Evolutionary conservation across 2,888 invertebrate genomes (phyloP).

Genomic region (Busseola fusca): DNA sequence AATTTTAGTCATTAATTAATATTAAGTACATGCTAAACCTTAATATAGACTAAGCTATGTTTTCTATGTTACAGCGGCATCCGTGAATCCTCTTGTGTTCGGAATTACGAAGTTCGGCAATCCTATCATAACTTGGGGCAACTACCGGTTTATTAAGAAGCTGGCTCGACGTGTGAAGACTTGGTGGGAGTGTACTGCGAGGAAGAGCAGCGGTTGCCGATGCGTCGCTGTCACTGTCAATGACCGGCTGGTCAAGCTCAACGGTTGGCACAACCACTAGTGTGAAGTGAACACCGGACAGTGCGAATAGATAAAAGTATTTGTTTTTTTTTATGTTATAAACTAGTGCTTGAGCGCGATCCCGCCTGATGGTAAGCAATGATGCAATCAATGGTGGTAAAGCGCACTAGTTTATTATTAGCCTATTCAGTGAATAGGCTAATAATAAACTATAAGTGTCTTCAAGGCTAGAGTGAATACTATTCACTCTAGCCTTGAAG

Average conservation of each 20-base stretch:
- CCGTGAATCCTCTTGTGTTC: slow-evolving; percentile 68
- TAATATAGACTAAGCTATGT: slow-evolving; percentile 14
- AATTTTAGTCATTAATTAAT: not conserved
- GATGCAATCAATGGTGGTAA: no score
- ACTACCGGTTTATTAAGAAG: slow-evolving; percentile 81
- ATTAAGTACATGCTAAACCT: not conserved
- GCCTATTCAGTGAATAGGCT: no score
- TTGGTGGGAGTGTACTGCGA: slow-evolving; percentile 83
- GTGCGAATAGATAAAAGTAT: not conserved
- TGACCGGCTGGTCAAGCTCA: slow-evolving; percentile 77
- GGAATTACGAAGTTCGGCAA: slow-evolving; percentile 80
- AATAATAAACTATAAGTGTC: no score
- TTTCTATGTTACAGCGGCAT: slow-evolving; percentile 33
- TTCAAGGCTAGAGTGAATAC: no score
- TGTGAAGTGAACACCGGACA: not conserved
- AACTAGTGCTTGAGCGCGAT: no score
- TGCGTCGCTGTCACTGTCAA: slow-evolving; percentile 81
- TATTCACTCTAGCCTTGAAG: no score
- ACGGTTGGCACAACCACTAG: slow-evolving; percentile 82
- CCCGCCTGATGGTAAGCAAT: no score
- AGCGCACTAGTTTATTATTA: no score
- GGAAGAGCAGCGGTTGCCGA: slow-evolving; percentile 76
- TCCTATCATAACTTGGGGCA: slow-evolving; percentile 82
- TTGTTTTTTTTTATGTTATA: no score
- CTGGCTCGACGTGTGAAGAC: slow-evolving; percentile 76